Evolutionary conservation across 2,797 vertebrate genomes (phyloP).

Genomic region (Geotrypetes seraphini): DNA sequence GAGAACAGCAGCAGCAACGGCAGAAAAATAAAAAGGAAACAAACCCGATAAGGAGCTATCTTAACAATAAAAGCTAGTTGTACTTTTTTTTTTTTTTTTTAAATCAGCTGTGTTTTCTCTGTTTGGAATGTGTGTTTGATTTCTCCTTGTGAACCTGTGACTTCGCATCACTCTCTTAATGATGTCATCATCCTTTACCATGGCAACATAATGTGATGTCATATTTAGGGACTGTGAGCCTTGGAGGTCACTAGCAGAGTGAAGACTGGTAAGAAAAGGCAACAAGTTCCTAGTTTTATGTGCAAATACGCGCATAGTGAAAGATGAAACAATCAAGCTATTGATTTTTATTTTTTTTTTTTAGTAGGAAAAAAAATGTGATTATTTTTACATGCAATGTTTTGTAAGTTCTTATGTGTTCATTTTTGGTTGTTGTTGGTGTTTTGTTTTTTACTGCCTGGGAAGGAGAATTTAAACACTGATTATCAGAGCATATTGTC

Average conservation of each 20-base stretch:
- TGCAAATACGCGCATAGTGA: constrained; percentile 41
- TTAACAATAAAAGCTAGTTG: constrained; percentile 43
- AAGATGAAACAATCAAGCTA: constrained; percentile 20
- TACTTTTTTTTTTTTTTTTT: constrained; percentile 52
- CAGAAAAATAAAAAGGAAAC: constrained; percentile 42
- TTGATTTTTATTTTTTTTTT: too few species aligned
- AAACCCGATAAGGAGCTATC: constrained; percentile 48
- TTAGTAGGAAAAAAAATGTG: constrained; percentile 44
- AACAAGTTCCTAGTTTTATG: constrained; percentile 25
- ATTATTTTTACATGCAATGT: constrained; percentile 42
- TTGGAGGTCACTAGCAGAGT: constrained; percentile 35
- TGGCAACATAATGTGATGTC: constrained; percentile 43
- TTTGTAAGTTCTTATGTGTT: constrained; percentile 37
- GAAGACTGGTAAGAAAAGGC: constrained; percentile 52
- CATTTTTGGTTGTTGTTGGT: constrained; percentile 10
- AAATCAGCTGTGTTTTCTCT: constrained; percentile 40
- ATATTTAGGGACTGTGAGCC: constrained; percentile 30
- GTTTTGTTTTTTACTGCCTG: not conserved
- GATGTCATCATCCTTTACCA: constrained; percentile 32
- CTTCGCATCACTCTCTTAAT: constrained; percentile 45
- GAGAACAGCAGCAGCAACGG: constrained; percentile 50
- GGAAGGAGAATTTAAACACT: too few species aligned
- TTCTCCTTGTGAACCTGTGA: constrained; percentile 51
- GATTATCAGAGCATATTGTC: constrained; percentile 25
- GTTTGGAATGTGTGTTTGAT: constrained; percentile 36